These are phyloP conservation scores for Trachymyrmex cornetzi DNA, from an alignment of 1,140 invertebrate species.

Conservation along the genomic window DNA sequence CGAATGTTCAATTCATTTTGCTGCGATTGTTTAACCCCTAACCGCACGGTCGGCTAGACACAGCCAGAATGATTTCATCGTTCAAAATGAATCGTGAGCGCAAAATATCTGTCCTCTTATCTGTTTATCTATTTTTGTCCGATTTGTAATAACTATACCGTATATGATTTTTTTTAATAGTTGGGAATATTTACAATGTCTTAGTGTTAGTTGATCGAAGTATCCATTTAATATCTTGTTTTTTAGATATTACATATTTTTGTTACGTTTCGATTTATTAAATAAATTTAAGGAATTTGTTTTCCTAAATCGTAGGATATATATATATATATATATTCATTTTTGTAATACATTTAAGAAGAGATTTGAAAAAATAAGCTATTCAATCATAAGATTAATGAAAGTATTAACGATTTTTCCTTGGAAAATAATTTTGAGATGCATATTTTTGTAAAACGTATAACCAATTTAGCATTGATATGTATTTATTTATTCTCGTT, in stretches of 20 bases:
- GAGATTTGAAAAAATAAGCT: background rate
- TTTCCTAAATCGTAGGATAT: background rate
- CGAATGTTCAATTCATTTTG: conserved; percentile 52
- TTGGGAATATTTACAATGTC: background rate
- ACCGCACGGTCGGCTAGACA: background rate
- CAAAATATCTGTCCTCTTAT: conserved; percentile 7
- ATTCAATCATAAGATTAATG: background rate
- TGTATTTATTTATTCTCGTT: background rate
- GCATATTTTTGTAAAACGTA: background rate
- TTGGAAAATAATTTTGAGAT: too few species aligned
- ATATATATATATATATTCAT: background rate
- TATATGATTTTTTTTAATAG: too few species aligned
- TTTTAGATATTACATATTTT: background rate
- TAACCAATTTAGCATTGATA: background rate
- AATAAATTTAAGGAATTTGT: background rate
- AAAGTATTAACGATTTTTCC: too few species aligned
- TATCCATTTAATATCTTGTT: background rate
- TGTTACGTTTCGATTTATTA: background rate
- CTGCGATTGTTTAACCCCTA: conserved; percentile 38
- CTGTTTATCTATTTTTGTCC: conserved; percentile 2
- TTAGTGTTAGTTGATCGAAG: background rate
- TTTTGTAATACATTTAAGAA: background rate
- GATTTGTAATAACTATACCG: background rate
- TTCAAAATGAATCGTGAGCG: conserved; percentile 17
- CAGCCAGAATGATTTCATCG: conserved; percentile 23